phyloP scores from a whole-genome alignment of 2,888 invertebrate species.

The Lamellibrachia satsuma region DNA sequence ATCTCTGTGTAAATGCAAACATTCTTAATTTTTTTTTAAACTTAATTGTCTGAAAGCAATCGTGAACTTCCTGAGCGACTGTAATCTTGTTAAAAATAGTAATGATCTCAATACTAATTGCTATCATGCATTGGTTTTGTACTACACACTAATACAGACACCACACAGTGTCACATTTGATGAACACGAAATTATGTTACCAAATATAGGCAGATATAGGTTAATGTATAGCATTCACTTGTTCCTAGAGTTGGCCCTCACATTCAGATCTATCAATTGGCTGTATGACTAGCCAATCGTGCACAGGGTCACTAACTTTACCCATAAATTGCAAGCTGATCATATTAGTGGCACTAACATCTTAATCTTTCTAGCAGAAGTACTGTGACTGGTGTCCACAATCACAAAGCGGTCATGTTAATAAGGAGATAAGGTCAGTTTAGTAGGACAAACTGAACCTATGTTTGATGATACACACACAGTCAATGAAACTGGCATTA shows the following conservation, averaged over 20 bases:
- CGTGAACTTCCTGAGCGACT: not conserved
- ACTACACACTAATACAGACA: not conserved
- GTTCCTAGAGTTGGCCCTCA: not conserved
- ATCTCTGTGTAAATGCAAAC: no score
- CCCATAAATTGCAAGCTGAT: not conserved
- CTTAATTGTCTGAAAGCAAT: not conserved
- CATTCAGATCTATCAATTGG: not conserved
- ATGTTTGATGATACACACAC: not conserved
- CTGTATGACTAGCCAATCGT: not conserved
- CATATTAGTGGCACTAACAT: not conserved
- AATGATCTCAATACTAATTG: not conserved
- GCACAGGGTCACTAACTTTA: not conserved
- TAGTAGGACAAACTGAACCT: not conserved
- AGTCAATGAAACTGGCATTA: not conserved
- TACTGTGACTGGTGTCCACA: not conserved
- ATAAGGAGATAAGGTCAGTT: not conserved
- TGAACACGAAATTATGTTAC: not conserved
- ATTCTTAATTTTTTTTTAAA: no score
- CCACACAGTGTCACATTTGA: not conserved
- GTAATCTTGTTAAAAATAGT: not conserved
- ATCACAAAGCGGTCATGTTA: not conserved
- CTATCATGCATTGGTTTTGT: not conserved
- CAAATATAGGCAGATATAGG: not conserved
- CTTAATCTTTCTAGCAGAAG: not conserved
- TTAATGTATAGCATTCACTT: not conserved